Evolutionary conservation across 2,797 vertebrate species (phyloP).

Genomic region (Phoeniculus purpureus): DNA sequence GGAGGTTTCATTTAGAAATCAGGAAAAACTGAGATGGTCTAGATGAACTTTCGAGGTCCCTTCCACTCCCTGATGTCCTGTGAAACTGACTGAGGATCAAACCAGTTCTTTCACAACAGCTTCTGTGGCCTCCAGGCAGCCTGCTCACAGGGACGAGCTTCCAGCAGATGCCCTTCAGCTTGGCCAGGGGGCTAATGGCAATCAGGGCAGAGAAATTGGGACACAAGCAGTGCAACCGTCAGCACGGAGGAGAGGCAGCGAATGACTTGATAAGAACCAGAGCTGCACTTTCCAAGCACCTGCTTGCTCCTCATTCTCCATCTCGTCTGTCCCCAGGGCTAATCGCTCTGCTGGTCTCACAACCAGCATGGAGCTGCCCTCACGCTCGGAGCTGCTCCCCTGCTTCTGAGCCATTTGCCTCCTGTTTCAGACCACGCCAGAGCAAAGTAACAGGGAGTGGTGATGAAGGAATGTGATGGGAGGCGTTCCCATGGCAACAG

Average conservation of each 20-base stretch:
- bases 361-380: not conserved
- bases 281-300: not conserved
- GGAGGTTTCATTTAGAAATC: too few species aligned
- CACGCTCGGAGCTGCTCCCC: not conserved
- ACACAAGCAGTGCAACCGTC: not conserved
- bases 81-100: not conserved
- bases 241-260: not conserved
- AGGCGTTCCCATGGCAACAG: slow-evolving; percentile 67
- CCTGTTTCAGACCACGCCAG: too few species aligned
- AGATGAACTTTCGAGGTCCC: too few species aligned
- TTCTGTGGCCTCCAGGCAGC: not conserved
- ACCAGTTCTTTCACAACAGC: not conserved
- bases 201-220: not conserved
- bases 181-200: not conserved
- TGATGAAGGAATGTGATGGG: slow-evolving; percentile 18
- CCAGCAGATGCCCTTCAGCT: not conserved
- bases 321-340: not conserved
- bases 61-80: too few species aligned
- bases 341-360: not conserved
- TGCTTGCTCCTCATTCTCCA: not conserved
- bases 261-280: not conserved
- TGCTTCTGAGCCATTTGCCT: too few species aligned
- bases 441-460: slow-evolving; percentile 34
- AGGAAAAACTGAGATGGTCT: too few species aligned
- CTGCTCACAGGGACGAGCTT: not conserved